Evolutionary conservation across 2,797 vertebrate species (phyloP).

Genomic region (Dallia pectoralis): DNA sequence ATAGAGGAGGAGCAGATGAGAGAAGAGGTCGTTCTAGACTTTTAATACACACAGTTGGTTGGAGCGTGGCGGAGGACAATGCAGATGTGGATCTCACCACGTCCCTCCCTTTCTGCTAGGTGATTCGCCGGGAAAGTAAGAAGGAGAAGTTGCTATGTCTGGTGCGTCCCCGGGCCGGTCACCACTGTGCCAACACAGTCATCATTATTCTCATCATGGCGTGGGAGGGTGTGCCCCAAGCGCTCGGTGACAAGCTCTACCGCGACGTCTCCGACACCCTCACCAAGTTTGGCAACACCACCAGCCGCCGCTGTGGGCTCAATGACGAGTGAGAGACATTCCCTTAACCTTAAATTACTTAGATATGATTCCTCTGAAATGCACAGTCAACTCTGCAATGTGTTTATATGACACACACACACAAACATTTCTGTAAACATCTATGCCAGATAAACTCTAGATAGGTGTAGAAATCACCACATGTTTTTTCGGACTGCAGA

Average conservation of each 20-base stretch:
- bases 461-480: not conserved
- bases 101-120: constrained; percentile 66
- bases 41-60: too few relatives aligned
- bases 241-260: constrained; percentile 90
- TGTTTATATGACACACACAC: not conserved
- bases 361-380: not conserved
- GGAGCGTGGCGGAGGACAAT: too few relatives aligned
- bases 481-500: not conserved
- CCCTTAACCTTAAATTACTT: not conserved
- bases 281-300: constrained; percentile 91
- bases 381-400: not conserved
- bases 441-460: not conserved
- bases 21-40: too few relatives aligned
- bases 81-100: not conserved
- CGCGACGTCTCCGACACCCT: constrained; percentile 86
- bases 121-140: constrained; percentile 86
- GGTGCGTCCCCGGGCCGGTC: constrained; percentile 91
- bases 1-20: not conserved
- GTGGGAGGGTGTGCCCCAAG: constrained; percentile 92
- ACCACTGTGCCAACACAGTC: constrained; percentile 91
- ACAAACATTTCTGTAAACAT: not conserved
- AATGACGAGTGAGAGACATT: constrained; percentile 84
- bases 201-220: constrained; percentile 95
- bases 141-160: constrained; percentile 93
- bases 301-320: constrained; percentile 94